Percentiles rank a stretch among this genome's conserved stretches.
phyloP scores from a whole-genome alignment of 64 coral and sea anemone species.

The Acropora yongei region DNA sequence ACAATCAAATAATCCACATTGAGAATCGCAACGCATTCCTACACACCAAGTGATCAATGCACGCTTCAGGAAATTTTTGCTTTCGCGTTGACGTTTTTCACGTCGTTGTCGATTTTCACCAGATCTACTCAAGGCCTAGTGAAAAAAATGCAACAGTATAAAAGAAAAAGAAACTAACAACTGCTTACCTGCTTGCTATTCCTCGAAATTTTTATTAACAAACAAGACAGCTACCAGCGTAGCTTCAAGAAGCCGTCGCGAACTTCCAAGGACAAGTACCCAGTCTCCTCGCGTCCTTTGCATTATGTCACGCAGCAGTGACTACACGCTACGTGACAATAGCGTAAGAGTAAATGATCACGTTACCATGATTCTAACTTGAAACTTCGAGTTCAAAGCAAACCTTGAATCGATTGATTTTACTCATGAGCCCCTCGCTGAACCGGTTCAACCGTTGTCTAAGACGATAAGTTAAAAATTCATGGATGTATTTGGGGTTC shows the following conservation, averaged over 20 bases:
- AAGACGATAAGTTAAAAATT: too few relatives aligned
- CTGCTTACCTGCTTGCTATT: conserved; percentile 13
- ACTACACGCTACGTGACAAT: background rate
- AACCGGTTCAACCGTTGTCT: too few relatives aligned
- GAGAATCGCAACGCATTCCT: background rate
- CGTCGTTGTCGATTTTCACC: background rate
- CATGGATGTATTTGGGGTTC: too few relatives aligned
- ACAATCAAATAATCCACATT: background rate
- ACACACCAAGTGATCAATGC: background rate
- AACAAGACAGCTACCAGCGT: background rate
- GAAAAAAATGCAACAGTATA: background rate
- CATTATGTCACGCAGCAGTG: background rate
- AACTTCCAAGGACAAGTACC: background rate
- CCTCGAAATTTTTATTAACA: background rate
- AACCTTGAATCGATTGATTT: too few relatives aligned
- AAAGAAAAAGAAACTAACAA: background rate
- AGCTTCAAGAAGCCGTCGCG: background rate
- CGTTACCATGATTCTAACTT: too few relatives aligned
- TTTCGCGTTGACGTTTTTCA: background rate
- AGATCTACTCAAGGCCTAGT: background rate
- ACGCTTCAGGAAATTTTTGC: background rate
- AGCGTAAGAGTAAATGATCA: too few relatives aligned
- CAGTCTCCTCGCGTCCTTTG: background rate
- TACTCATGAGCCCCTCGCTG: too few relatives aligned
- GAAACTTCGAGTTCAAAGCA: too few relatives aligned